A percentile compares a stretch with the other conserved stretches of the same genome.
Conservation (phyloP, 1,140 invertebrate genomes). For the Brachionus paranguensis region DNA sequence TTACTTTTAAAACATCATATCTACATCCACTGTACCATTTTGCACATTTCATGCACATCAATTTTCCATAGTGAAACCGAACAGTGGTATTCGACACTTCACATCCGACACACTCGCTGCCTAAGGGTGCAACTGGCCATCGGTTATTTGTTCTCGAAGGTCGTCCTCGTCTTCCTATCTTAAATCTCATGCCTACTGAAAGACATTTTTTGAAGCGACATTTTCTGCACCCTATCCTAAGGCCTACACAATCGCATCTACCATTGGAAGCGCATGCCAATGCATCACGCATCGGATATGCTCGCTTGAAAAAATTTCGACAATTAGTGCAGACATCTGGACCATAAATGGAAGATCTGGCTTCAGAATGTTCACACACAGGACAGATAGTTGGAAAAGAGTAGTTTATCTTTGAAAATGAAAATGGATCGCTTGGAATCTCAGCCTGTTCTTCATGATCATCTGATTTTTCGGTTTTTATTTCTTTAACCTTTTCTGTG, state of each 20-base stretch:
- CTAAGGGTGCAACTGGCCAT: background rate
- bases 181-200: background rate
- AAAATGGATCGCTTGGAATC: too few species aligned
- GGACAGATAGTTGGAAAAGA: background rate
- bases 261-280: background rate
- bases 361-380: background rate
- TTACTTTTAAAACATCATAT: background rate
- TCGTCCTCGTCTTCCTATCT: background rate
- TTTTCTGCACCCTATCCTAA: background rate
- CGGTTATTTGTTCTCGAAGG: background rate
- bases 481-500: background rate
- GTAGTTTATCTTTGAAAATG: background rate
- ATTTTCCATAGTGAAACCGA: background rate
- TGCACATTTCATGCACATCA: background rate
- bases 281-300: background rate
- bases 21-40: background rate
- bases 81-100: background rate
- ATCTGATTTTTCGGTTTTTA: background rate
- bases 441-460: background rate
- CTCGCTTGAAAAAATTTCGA: background rate
- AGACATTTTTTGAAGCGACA: background rate
- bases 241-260: background rate
- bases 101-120: background rate
- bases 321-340: background rate
- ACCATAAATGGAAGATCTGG: background rate